Percentiles rank a stretch among this genome's conserved stretches.
These are phyloP conservation scores for Limnephilus lunatus DNA, from an alignment of 2,888 invertebrate genomes.

Conservation along the genomic window DNA sequence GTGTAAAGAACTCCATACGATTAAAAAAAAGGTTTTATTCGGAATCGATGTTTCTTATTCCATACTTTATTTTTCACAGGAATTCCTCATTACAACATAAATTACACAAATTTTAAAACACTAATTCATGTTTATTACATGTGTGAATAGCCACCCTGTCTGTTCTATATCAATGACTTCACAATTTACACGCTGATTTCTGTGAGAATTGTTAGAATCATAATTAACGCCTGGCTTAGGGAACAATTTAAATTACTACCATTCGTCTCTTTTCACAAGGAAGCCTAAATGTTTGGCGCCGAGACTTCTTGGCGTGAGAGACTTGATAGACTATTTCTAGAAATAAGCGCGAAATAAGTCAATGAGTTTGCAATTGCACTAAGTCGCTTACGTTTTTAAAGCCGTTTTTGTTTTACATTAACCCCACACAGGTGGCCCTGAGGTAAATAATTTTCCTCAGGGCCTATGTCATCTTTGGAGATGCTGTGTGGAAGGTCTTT, in stretches of 20 bases:
- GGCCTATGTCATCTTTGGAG: too few species aligned
- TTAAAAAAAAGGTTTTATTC: too few species aligned
- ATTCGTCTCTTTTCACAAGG: not conserved
- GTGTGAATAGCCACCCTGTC: not conserved
- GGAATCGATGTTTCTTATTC: too few species aligned
- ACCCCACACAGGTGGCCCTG: too few species aligned
- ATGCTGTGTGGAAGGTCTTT: too few species aligned
- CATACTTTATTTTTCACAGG: too few species aligned
- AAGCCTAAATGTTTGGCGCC: not conserved
- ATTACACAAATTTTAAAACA: not conserved
- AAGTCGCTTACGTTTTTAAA: too few species aligned
- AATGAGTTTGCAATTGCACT: not conserved
- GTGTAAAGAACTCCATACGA: too few species aligned
- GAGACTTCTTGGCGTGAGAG: not conserved
- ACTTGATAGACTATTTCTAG: not conserved
- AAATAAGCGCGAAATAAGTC: not conserved
- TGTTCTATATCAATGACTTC: not conserved
- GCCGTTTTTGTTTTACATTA: too few species aligned
- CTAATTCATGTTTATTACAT: too few species aligned
- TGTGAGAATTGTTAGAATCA: not conserved
- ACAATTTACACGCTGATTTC: not conserved
- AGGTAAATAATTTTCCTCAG: too few species aligned
- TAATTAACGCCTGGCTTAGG: conserved; percentile 8
- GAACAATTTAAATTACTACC: not conserved
- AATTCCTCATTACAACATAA: not conserved